phyloP scores from a whole-genome alignment of 2,888 invertebrate genomes.

The Eupeodes latifasciatus region DNA sequence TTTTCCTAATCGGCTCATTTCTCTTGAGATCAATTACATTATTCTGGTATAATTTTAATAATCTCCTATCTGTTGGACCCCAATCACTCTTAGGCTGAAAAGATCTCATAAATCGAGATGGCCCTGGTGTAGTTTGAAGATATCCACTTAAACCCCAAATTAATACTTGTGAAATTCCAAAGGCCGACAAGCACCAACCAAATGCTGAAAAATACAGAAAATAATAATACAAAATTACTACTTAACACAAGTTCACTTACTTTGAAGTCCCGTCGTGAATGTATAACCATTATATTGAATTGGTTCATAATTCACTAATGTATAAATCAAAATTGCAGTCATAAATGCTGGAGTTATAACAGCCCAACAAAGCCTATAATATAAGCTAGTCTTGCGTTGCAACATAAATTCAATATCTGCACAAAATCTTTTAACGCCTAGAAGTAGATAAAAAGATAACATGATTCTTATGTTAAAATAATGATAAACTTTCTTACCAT shows the following conservation, averaged over 20 bases:
- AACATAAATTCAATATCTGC: conserved; percentile 92
- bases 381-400: conserved; percentile 87
- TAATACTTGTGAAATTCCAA: conserved; percentile 85
- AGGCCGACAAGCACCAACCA: conserved; percentile 85
- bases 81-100: conserved; percentile 81
- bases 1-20: conserved; percentile 79
- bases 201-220: conserved; percentile 78
- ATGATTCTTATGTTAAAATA: not conserved
- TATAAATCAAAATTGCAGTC: conserved; percentile 89
- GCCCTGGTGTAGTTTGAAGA: conserved; percentile 77
- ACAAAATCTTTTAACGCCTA: conserved; percentile 87
- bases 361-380: conserved; percentile 93
- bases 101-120: conserved; percentile 79
- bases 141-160: conserved; percentile 81
- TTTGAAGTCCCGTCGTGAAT: conserved; percentile 87
- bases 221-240: not conserved
- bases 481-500: conserved; percentile 85
- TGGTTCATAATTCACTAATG: conserved; percentile 86
- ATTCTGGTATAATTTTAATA: conserved; percentile 84
- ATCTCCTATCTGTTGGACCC: conserved; percentile 82
- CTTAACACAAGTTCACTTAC: conserved; percentile 82
- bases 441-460: conserved; percentile 23
- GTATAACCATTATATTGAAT: conserved; percentile 86
- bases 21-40: conserved; percentile 78
- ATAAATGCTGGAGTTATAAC: conserved; percentile 89